Percentiles rank a stretch among this genome's conserved stretches.
Evolutionary conservation across 2,797 vertebrate genomes (phyloP).

Genomic region (Xiphorhynchus erythropygius): DNA sequence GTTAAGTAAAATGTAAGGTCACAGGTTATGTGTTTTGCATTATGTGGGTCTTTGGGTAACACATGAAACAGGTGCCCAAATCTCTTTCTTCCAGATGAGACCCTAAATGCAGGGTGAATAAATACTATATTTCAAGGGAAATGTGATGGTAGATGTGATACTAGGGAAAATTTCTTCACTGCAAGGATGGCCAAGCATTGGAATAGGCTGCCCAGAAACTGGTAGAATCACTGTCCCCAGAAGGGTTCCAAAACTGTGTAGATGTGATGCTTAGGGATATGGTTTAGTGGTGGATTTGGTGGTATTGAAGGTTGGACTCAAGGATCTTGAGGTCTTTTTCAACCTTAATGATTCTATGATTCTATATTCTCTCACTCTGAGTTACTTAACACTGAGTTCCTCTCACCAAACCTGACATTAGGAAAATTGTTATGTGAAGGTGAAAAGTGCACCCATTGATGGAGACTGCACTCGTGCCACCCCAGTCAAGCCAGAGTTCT

Average conservation of each 20-base stretch:
- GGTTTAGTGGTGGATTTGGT: not conserved
- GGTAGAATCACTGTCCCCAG: not conserved
- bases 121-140: not conserved
- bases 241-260: not conserved
- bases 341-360: not conserved
- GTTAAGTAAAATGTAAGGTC: not conserved
- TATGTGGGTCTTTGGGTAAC: not conserved
- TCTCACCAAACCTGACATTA: fast-evolving
- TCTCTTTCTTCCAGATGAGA: not conserved
- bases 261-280: not conserved
- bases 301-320: not conserved
- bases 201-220: not conserved
- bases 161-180: too few species aligned
- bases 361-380: not conserved
- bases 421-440: not conserved
- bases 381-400: not conserved
- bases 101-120: not conserved
- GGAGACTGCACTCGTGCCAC: not conserved
- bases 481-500: not conserved
- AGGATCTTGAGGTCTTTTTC: not conserved
- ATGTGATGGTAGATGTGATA: too few species aligned
- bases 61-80: not conserved
- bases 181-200: not conserved
- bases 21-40: not conserved
- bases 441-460: too few species aligned